Evolutionary conservation across 1,140 invertebrate species (phyloP), one percentile per base, ranked within the genome.

Genomic region (Tetramorium simillimum): DNA sequence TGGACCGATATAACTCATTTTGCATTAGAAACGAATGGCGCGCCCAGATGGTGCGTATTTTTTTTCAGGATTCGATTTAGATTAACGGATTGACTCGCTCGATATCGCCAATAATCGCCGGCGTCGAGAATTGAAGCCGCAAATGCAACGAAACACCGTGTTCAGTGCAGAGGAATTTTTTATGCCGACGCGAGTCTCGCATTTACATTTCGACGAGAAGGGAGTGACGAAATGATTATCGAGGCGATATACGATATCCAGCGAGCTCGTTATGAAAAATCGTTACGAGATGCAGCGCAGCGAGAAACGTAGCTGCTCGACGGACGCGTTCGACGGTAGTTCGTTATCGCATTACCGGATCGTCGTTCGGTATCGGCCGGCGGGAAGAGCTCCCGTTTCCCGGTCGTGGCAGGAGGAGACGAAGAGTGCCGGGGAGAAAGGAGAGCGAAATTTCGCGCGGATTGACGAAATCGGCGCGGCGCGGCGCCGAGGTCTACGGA

Each of bases 211-310:
- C 28, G 53, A 60, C 82, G 46, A 14, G 40, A 43, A 10, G 40
- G 40, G 28, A 33, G 5, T n/a, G 49, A 33, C 33, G 60, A 24
- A 49, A 69, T 67, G 46, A 85, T 85, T 56, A 78, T 53, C 58
- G 75, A 46, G 24, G 78, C 49, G 53, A 81, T 28, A 60, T 40
- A 14, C 69, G 69, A 75, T 84, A 62, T 84, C 69, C 69, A 40
- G 80, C 69, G 56, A 60, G 69, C 69, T 75, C 69, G 80, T 84
- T 84, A 62, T 16, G 69, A 60, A 84, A 84, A 73, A 75, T 84
- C 69, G 40, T 84, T 84, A 84, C 56, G n/a, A 24, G 16, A 62
- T 53, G 46, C 58, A 21, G 28, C 53, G 51, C 21, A 28, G 67
- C 80, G 67, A 46, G 14, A 49, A 62, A 60, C 28, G 67, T n/a